Evolutionary conservation across 2,113 vertebrate genomes (phyloP), one percentile per base, ranked within the genome.

Genomic region (Chlorodrepanis virens): DNA sequence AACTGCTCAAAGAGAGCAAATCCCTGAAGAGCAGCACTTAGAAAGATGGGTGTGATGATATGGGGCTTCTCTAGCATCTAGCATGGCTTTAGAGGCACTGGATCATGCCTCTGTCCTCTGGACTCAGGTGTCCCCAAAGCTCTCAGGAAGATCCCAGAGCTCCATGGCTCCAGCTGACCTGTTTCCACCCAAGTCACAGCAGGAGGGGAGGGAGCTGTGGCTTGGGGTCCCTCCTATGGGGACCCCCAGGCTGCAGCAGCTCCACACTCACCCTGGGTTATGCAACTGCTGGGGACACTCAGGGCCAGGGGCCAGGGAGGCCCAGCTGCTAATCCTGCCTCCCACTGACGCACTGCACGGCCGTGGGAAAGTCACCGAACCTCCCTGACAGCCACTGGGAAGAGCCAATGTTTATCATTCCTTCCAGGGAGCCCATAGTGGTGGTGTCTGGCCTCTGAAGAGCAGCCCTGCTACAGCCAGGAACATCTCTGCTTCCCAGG

Each of bases 321-420:
- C 90, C 92, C 96, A 64, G 83, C 80, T 92, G 92, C 94, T 93
- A 92, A 96, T 94, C 88, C 96, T 13, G 56, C 93, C 76, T 75
- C 6, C 87, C 92, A 89, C 85, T 60, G 93, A 94, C 76, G 24
- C 86, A 56, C 53, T 68, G 75, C 67, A 63, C 0, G n/a, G 83
- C 92, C 68, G 28, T 94, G 96, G 96, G 96, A 97, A 95, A 90
- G 90, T 31, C 96, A n/a, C 47, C 64, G 74, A 87, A 71, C 90
- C 75, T 95, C 75, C 59, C 87, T 50, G 87, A 83, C 89, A 70
- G 90, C 52, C 80, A 11, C 47, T 33, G 59, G 64, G 83, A 95
- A 90, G 72, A 81, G 88, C 59, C 92, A 74, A 28, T 91, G 82
- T 92, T 97, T 92, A 78, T 52, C 75, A 91, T 96, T 96, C 91